Percentiles rank a stretch among this genome's conserved stretches.
These are phyloP conservation scores for Carlito syrichta DNA, from an alignment of 2,113 vertebrate species.

Conservation along the genomic window DNA sequence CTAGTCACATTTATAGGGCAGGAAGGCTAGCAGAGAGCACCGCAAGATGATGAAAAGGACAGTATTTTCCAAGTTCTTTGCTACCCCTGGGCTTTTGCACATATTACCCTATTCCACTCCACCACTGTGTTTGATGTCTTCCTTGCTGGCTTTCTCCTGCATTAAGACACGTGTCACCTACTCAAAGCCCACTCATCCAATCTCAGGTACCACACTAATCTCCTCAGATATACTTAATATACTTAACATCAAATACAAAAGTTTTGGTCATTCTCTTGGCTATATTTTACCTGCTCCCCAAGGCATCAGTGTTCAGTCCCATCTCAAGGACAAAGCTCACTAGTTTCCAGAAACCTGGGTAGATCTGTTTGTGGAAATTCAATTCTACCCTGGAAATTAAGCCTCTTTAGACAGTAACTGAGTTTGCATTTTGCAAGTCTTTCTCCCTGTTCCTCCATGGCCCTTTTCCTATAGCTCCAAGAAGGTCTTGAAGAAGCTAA, in stretches of 20 bases:
- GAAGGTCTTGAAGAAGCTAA: neutral
- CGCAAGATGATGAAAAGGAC: accelerated
- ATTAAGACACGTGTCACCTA: neutral
- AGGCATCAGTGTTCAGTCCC: neutral
- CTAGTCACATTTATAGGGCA: neutral
- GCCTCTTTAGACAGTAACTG: neutral
- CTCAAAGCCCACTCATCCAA: neutral
- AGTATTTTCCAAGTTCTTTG: neutral
- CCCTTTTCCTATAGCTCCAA: neutral
- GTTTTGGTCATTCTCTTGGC: too few species aligned
- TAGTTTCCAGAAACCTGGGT: neutral
- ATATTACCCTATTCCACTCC: too few species aligned
- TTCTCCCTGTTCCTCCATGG: accelerated
- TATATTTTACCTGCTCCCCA: accelerated
- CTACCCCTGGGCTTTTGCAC: neutral
- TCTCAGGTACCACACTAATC: neutral
- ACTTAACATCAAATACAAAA: neutral
- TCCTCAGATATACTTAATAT: neutral
- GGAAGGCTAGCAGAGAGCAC: neutral
- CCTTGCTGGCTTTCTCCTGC: neutral
- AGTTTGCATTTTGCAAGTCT: neutral
- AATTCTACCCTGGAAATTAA: accelerated
- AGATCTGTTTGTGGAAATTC: neutral
- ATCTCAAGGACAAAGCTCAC: neutral
- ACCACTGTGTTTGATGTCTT: too few species aligned